phyloP scores from a whole-genome alignment of 2,113 vertebrate species.

The Myotis lucifugus region DNA sequence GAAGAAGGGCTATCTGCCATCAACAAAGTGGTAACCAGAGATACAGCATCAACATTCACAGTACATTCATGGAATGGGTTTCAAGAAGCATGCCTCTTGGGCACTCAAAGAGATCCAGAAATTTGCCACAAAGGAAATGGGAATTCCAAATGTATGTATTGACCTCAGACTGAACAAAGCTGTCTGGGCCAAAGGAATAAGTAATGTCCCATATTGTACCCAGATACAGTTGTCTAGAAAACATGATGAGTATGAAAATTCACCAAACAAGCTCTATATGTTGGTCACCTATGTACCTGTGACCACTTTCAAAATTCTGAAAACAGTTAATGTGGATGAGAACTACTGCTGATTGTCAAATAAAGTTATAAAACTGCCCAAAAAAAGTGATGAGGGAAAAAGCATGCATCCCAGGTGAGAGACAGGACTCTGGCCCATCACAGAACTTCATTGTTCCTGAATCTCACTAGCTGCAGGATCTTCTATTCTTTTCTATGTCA shows the following conservation, averaged over 20 bases:
- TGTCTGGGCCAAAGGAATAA: neutral
- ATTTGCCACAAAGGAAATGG: too few relatives aligned
- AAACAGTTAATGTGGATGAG: neutral
- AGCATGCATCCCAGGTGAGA: neutral
- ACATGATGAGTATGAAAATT: neutral
- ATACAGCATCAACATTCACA: neutral
- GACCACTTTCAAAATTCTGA: neutral
- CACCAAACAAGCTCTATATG: neutral
- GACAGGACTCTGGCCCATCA: neutral
- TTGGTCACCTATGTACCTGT: neutral
- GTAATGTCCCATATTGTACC: neutral
- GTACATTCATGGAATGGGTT: too few relatives aligned
- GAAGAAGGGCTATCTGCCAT: neutral
- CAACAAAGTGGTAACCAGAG: neutral
- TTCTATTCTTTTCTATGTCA: neutral
- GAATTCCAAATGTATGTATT: too few relatives aligned
- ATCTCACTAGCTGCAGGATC: neutral
- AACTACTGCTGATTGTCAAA: neutral
- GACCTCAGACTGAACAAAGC: neutral
- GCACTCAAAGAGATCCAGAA: too few relatives aligned
- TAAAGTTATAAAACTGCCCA: neutral
- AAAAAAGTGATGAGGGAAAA: neutral
- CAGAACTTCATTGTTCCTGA: neutral
- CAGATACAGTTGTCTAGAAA: neutral
- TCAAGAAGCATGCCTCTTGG: neutral